Conservation (phyloP, 2,888 invertebrate species). For the Heliconius sara region DNA sequence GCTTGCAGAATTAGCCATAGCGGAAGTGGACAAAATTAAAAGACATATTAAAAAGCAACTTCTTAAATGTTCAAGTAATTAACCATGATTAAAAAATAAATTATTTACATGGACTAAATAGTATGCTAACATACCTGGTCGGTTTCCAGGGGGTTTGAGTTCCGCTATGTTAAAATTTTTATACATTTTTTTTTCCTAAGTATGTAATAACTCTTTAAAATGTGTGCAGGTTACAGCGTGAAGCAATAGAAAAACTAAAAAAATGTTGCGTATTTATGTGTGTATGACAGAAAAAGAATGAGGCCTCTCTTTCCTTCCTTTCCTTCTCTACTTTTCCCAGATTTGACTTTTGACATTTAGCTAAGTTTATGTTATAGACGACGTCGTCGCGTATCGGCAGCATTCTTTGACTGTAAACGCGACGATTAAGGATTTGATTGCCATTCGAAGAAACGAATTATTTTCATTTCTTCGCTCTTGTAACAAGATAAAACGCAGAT, state of each 20-base stretch:
- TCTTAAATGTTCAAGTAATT: slow-evolving; percentile 26
- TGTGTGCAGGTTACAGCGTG: too few relatives aligned
- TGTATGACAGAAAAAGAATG: neutral
- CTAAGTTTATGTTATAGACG: neutral
- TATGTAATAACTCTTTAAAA: too few relatives aligned
- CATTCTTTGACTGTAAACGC: too few relatives aligned
- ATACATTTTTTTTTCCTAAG: neutral
- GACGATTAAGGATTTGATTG: too few relatives aligned
- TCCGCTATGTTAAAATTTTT: neutral
- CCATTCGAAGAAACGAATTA: too few relatives aligned
- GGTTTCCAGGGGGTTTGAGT: too few relatives aligned
- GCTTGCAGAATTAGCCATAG: slow-evolving; percentile 26
- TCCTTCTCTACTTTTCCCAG: neutral
- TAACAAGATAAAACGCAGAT: too few relatives aligned
- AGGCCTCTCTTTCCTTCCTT: too few relatives aligned
- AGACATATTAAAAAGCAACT: slow-evolving; percentile 30
- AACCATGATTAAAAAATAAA: neutral
- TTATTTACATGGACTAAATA: neutral
- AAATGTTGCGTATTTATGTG: neutral
- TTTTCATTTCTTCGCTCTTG: too few relatives aligned
- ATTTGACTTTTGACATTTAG: neutral
- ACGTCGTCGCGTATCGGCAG: neutral
- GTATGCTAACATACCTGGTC: too few relatives aligned
- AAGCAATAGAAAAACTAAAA: too few relatives aligned
- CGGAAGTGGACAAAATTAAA: slow-evolving; percentile 36